Evolutionary conservation across 92 coral and sea anemone genomes (phyloP).

Genomic region (Siderastrea radians): DNA sequence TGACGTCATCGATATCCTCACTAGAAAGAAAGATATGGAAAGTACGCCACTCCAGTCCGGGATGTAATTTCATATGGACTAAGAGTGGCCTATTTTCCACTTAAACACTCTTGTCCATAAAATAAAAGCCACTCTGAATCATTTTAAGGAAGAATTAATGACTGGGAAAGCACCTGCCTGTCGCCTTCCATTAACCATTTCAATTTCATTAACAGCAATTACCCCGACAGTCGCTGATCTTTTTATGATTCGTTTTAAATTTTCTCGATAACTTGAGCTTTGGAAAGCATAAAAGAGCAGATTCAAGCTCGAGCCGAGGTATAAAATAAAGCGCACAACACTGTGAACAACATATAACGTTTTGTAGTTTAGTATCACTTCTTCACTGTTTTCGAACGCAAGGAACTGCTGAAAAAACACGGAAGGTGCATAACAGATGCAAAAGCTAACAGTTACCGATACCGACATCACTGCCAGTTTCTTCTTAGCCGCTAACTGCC

Average conservation of each 20-base stretch:
- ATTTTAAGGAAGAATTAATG: not conserved
- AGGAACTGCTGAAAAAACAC: not conserved
- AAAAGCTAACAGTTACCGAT: slow-evolving; percentile 1
- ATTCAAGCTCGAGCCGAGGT: not conserved
- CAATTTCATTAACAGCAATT: not conserved
- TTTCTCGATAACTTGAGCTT: slow-evolving; percentile 17
- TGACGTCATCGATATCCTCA: no score
- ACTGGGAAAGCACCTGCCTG: not conserved
- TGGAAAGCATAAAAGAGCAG: slow-evolving; percentile 1
- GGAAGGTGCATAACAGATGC: slow-evolving; percentile 1
- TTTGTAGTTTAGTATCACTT: not conserved
- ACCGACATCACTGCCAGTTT: not conserved
- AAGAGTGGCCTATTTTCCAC: no score
- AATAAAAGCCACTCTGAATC: no score
- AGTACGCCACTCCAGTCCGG: no score
- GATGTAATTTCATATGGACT: no score
- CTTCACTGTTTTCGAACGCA: not conserved
- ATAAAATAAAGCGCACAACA: not conserved
- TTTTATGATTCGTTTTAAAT: not conserved
- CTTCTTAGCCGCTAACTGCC: not conserved
- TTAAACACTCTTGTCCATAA: no score
- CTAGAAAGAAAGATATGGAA: no score
- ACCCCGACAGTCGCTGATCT: not conserved
- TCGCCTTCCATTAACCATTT: not conserved
- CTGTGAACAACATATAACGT: not conserved